Conservation (phyloP, 2,888 invertebrate genomes). For the Gandaritis pyraliata region DNA sequence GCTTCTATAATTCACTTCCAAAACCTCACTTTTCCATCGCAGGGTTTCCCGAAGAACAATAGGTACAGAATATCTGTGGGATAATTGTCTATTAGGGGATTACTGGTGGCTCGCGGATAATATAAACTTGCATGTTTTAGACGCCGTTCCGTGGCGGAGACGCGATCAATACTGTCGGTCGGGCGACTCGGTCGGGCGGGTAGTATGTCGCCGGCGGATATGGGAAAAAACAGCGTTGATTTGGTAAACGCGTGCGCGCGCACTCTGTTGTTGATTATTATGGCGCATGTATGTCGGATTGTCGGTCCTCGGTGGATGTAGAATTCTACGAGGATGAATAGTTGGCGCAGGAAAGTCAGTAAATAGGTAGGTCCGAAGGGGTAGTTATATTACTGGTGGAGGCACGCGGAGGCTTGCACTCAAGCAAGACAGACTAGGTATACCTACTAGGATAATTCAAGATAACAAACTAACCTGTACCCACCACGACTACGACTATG, state of each 20-base stretch:
- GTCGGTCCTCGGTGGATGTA: not conserved
- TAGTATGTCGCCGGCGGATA: constrained; percentile 61
- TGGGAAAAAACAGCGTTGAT: constrained; percentile 65
- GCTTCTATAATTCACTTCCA: constrained; percentile 49
- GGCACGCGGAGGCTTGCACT: no score
- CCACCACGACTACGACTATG: no score
- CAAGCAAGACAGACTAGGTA: no score
- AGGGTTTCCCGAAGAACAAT: constrained; percentile 10
- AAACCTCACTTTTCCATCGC: constrained; percentile 62
- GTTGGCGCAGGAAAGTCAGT: no score
- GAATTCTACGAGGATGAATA: not conserved
- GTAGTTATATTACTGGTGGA: no score
- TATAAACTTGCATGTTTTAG: constrained; percentile 66
- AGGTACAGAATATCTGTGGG: constrained; percentile 29
- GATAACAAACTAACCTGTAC: no score
- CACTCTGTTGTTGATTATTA: constrained; percentile 76
- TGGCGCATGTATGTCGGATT: constrained; percentile 62
- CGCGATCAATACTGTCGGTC: constrained; percentile 77
- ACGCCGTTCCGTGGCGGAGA: constrained; percentile 70
- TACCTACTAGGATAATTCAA: no score
- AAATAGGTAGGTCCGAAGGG: no score
- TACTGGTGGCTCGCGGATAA: constrained; percentile 61
- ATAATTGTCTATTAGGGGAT: constrained; percentile 47
- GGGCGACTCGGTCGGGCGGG: constrained; percentile 27
- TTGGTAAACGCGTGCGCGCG: constrained; percentile 72